Base-by-base conservation (phyloP, 92 coral and sea anemone genomes). In the Montipora capitata region DNA sequence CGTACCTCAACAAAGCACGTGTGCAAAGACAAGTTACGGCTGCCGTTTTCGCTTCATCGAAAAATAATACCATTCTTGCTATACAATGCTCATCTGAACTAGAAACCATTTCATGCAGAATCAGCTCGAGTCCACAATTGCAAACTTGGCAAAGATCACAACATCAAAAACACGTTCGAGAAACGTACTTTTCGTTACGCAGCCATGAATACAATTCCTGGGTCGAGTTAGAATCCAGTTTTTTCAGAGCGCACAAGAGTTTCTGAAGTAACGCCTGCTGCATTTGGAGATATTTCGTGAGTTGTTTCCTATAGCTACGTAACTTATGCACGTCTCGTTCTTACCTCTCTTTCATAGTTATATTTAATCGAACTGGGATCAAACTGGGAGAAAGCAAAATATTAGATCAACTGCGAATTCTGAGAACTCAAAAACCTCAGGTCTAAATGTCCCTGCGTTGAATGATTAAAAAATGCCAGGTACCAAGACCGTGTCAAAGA, bases 1-100 rank as follows among this genome's bases (percentile, higher is more conserved):
- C 79, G 68, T 82, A 98, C 99, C 99, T 96, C 63, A 96, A 82
- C 56, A 98, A 89, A 2, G 96, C 93, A 52, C 99, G 90, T 43
- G 97, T 92, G 77, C 96, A 97, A 58, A 80, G 74, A 68, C 99
- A 96, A 72, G 89, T 82, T 14, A 96, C 93, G 10, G 81, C 96
- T 27, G 94, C 77, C 49, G 87, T 54, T 20, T 71, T 83, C 86
- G 82, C 75, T 52, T 94, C 96, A 75, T 94, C 94, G 57, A 87
- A 90, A 77, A 86, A 90, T 84, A 96, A 86, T 9, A 86, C 85
- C 61, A 98, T 88, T 65, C 82, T 81, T 16, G 97, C 96, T 40
- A 94, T 87, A 68, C 83, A 61, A 74, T 89, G 83, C 69, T 92
- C 56, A 16, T 16, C 61, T 5, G 4, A 7, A 3, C 10, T 18